Base-by-base conservation (phyloP, 1,140 invertebrate genomes). In the honey bee (Apis mellifera) region DNA sequence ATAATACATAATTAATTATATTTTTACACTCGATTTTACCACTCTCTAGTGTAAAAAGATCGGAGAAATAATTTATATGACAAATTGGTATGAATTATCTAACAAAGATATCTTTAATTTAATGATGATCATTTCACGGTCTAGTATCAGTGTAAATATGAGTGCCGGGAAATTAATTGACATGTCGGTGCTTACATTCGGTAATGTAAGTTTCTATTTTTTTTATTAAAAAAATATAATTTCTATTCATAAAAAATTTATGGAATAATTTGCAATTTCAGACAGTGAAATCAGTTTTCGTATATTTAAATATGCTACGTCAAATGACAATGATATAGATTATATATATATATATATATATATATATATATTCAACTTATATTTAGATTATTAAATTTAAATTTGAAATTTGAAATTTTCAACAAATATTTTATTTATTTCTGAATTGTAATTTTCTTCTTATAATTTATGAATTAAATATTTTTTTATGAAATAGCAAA, bases 121-220 rank as follows among this genome's bases (percentile, higher is more conserved):
- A 15, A 82, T 90, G 60, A 21, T 91, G 50, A 84, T 92, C 55
- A 86, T 92, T 26, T 57, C 82, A 13, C 88, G 83, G 17, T 89
- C 90, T 8, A 90, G 80, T 65, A 71, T 68, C 15, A 50, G 54
- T 1, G 66, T 88, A 42, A 84, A 86, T 74, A 85, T 91, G n/a
- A 90, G 89, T 17, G 90, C 87, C 64, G 89, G 89, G 65, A 90
- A 86, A 52, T 84, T 91, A 54, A 65, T 82, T 12, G 60, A 89
- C 13, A 76, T 90, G 54, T 90, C 90, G 0, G n/a, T 91, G 12
- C 81, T 70, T 54, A 91, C 84, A 15, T 92, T 92, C 64, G 87
- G 85, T 42, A 68, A 76, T 70, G 91, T 92, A 84, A 69, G 89
- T 89, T 13, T 15, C n/a, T 8, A 23, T 15, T 9, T 26, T 13